Evolutionary conservation across 2,888 invertebrate genomes (phyloP), one percentile per base, ranked within the genome.

Genomic region (Rhogogaster chlorosoma): DNA sequence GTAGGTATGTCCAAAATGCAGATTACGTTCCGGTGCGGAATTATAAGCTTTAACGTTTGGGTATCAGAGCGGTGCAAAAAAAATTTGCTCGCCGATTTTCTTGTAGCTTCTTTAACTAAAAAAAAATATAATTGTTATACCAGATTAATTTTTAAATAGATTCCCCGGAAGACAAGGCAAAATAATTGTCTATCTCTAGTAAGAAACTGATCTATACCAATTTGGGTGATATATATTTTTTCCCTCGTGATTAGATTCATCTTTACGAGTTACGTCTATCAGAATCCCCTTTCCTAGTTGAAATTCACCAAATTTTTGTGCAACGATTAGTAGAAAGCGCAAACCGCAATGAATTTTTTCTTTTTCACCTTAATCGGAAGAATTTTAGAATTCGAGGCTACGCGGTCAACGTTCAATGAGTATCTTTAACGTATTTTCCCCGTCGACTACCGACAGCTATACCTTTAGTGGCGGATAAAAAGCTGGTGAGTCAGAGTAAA

Each of bases 351-450:
- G 32, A 67, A 67, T 22, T 18, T 70, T 70, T 36, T 67, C 61
- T 67, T 67, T 12, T 67, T 67, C 32, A 12, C 12, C 22, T 26
- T 22, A 42, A 18, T 36, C n/a, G 18, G 3, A 22, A 36, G 71
- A 15, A 38, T 22, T 71, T 36, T 9, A 38, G 26, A 29, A 75
- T 75, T 75, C 18, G 45, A 75, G 75, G 75, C 42, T 75, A 77
- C 32, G 77, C 49, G 49, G 77, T 49, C 77, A 77, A 49, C 77
- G 77, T 77, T 77, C n/a, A 77, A 49, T 77, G 42, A 49, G 42
- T 49, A 77, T 45, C n/a, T 77, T 49, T 0, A 77, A n/a, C 42
- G 36, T 77, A 77, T 53, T 49, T 77, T 7, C 53, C 29, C 67
- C 32, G 67, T 32, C 15, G 67, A 32, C 32, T 67, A 67, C 67